Percentiles rank a stretch among this genome's conserved stretches.
These are phyloP conservation scores for Venusia cambrica DNA, from an alignment of 2,888 invertebrate species.

Conservation along the genomic window DNA sequence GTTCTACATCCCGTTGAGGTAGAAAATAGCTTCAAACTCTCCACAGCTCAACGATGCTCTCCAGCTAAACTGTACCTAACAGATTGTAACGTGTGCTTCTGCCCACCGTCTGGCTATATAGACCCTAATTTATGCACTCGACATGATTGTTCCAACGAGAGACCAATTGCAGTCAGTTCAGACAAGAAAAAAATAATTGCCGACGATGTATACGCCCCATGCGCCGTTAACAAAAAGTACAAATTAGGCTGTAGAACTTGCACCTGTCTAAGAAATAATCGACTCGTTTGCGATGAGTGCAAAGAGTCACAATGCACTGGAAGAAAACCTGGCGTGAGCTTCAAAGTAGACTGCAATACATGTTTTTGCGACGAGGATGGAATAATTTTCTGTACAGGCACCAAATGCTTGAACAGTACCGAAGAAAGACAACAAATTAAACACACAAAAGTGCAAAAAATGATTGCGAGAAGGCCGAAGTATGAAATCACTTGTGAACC, in stretches of 20 bases:
- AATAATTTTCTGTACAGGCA: constrained; percentile 63
- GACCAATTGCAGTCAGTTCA: constrained; percentile 30
- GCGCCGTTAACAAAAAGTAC: constrained; percentile 59
- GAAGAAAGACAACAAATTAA: constrained; percentile 13
- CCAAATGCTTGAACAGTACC: constrained; percentile 43
- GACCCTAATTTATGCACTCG: constrained; percentile 51
- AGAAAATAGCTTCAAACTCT: constrained; percentile 27
- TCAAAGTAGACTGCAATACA: constrained; percentile 73
- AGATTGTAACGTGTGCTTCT: constrained; percentile 62
- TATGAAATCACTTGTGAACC: constrained; percentile 45
- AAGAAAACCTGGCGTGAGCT: constrained; percentile 46
- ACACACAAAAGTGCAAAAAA: constrained; percentile 9
- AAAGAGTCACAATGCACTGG: constrained; percentile 38
- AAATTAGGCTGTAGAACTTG: constrained; percentile 77
- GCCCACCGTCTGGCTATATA: constrained; percentile 44
- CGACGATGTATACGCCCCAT: constrained; percentile 57
- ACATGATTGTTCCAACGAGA: constrained; percentile 40
- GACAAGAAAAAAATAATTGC: constrained; percentile 15
- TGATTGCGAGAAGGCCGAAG: constrained; percentile 23
- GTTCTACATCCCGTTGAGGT: constrained; percentile 51
- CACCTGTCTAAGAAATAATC: constrained; percentile 65
- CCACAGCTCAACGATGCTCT: constrained; percentile 38
- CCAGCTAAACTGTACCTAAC: constrained; percentile 52
- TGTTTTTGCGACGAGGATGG: constrained; percentile 72
- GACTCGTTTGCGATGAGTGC: constrained; percentile 66